Percentiles rank a stretch among this genome's conserved stretches.
Evolutionary conservation across 2,888 invertebrate genomes (phyloP).

Genomic region (Villa cingulata): DNA sequence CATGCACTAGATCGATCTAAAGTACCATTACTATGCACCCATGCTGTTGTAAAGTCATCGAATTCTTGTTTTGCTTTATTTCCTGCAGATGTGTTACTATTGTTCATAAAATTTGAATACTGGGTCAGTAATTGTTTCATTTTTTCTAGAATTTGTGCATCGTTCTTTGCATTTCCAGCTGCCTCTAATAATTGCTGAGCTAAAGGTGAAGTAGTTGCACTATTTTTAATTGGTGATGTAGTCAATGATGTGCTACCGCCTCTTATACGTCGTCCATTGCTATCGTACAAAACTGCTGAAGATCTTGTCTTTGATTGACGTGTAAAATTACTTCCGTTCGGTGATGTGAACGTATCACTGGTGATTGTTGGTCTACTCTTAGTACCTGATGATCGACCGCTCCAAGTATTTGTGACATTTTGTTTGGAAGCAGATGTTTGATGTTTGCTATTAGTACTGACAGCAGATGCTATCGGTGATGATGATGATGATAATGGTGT

Average conservation of each 20-base stretch:
- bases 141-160: constrained; percentile 57
- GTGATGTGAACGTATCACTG: constrained; percentile 47
- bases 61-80: constrained; percentile 38
- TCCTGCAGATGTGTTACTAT: background rate
- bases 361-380: constrained; percentile 41
- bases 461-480: constrained; percentile 27
- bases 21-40: constrained; percentile 59
- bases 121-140: constrained; percentile 56
- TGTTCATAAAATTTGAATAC: constrained; percentile 32
- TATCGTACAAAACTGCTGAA: constrained; percentile 36
- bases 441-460: constrained; percentile 29
- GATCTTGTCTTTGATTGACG: constrained; percentile 37
- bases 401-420: constrained; percentile 61
- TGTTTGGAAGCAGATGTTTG: constrained; percentile 34
- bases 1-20: constrained; percentile 46
- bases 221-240: constrained; percentile 43
- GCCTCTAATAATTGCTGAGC: constrained; percentile 58
- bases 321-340: constrained; percentile 37
- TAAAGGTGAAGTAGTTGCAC: constrained; percentile 48
- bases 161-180: constrained; percentile 56
- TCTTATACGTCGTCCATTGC: constrained; percentile 38
- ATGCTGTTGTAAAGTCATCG: constrained; percentile 52
- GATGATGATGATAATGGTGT: no score
- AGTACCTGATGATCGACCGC: constrained; percentile 38
- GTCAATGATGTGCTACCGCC: constrained; percentile 29